Conservation (phyloP, 2,797 vertebrate species). For the Perodicticus potto region DNA sequence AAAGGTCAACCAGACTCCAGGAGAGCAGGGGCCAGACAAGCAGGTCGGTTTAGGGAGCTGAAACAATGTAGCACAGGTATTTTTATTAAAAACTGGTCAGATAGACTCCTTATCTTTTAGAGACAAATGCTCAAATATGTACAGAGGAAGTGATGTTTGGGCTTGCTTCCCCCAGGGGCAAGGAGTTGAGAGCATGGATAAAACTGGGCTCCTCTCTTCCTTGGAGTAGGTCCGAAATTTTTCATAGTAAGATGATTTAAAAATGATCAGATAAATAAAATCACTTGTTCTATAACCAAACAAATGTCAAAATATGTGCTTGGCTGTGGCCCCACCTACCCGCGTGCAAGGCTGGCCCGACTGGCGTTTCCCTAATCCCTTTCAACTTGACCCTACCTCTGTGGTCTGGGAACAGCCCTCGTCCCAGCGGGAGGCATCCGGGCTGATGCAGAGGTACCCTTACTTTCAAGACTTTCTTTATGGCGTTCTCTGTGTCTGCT, state of each 20-base stretch:
- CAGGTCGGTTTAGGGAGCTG: background rate
- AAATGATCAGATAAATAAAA: slow-evolving; percentile 12
- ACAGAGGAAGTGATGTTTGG: background rate
- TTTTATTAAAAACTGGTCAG: background rate
- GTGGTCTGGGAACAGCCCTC: background rate
- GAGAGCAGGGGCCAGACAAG: background rate
- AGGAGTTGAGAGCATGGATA: background rate
- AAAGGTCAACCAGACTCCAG: background rate
- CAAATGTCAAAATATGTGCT: background rate
- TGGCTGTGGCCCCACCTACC: background rate
- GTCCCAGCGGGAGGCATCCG: background rate
- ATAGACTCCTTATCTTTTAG: background rate
- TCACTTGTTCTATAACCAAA: background rate
- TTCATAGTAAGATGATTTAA: background rate
- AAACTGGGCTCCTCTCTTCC: background rate
- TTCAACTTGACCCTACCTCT: background rate
- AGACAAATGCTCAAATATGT: slow-evolving; percentile 14
- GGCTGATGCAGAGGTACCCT: background rate
- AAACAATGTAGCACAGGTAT: background rate
- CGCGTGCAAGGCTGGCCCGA: background rate
- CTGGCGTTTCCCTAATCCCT: background rate
- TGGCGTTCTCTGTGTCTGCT: background rate
- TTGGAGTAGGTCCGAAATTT: background rate
- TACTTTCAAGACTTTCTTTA: background rate
- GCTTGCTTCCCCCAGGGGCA: background rate